Evolutionary conservation across 1,140 invertebrate genomes (phyloP).

Genomic region (Thereuonema tuberculata): DNA sequence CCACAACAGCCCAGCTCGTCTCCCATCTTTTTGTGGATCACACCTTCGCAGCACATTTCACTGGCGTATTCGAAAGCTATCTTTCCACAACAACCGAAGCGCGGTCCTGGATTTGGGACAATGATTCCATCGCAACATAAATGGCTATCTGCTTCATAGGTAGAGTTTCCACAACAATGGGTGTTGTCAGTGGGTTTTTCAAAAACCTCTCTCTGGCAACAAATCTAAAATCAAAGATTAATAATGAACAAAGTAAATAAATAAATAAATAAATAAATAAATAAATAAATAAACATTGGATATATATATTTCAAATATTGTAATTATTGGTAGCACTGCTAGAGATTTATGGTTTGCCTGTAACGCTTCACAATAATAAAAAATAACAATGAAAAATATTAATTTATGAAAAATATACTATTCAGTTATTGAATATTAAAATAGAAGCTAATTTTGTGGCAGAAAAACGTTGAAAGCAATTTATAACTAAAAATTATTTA

Average conservation of each 20-base stretch:
- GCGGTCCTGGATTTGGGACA: not conserved
- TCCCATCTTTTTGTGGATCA: not conserved
- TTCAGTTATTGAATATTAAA: not conserved
- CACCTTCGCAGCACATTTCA: conserved; percentile 2
- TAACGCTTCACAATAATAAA: not conserved
- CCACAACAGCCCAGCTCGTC: conserved; percentile 1
- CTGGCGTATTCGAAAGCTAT: not conserved
- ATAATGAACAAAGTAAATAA: not conserved
- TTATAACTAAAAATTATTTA: too few relatives aligned
- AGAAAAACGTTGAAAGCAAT: too few relatives aligned
- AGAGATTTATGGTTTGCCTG: not conserved
- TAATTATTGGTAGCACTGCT: not conserved
- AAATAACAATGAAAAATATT: too few relatives aligned
- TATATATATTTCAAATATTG: not conserved
- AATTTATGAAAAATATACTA: not conserved
- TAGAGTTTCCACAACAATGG: not conserved
- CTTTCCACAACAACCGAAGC: not conserved
- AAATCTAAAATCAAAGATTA: not conserved
- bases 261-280: not conserved
- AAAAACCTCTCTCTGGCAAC: not conserved
- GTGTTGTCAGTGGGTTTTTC: not conserved
- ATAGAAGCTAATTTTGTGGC: not conserved
- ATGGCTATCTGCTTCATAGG: not conserved
- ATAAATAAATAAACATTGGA: not conserved
- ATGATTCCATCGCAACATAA: not conserved